Conservation (phyloP, 2,113 vertebrate species). For the Anolis carolinensis region DNA sequence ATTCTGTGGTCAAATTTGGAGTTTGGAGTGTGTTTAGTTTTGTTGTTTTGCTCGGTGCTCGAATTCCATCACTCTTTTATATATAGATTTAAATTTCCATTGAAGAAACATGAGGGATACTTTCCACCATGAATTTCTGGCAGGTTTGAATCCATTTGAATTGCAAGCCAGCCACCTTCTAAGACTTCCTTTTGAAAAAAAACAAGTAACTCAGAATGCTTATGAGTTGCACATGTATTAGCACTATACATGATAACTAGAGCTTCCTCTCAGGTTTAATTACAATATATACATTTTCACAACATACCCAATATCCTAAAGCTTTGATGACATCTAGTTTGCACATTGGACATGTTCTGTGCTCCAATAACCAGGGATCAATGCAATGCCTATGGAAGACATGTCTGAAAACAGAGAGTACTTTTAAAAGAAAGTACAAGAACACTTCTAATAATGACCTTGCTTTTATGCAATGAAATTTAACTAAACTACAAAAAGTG, state of each 20-base stretch:
- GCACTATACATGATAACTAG: not conserved
- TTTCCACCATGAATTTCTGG: not conserved
- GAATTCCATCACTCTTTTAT: too few species aligned
- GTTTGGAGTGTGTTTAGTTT: too few species aligned
- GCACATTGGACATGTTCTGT: conserved; percentile 85
- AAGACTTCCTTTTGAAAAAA: not conserved
- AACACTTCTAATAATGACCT: not conserved
- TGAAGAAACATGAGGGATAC: not conserved
- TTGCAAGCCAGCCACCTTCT: not conserved
- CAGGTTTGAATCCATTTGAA: not conserved
- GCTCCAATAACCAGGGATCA: conserved; percentile 85
- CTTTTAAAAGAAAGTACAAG: conserved; percentile 20
- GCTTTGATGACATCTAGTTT: conserved; percentile 87
- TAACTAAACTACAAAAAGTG: not conserved
- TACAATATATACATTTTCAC: not conserved
- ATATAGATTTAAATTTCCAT: not conserved
- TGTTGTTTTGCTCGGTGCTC: too few species aligned
- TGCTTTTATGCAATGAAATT: not conserved
- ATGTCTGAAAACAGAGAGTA: conserved; percentile 75
- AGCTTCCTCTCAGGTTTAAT: not conserved
- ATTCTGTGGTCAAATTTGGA: too few species aligned
- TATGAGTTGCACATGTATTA: not conserved
- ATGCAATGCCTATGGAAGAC: conserved; percentile 84
- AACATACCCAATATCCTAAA: conserved; percentile 84
- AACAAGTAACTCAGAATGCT: not conserved